Base-by-base conservation (phyloP, 64 coral and sea anemone genomes). In the Actinia tenebrosa region DNA sequence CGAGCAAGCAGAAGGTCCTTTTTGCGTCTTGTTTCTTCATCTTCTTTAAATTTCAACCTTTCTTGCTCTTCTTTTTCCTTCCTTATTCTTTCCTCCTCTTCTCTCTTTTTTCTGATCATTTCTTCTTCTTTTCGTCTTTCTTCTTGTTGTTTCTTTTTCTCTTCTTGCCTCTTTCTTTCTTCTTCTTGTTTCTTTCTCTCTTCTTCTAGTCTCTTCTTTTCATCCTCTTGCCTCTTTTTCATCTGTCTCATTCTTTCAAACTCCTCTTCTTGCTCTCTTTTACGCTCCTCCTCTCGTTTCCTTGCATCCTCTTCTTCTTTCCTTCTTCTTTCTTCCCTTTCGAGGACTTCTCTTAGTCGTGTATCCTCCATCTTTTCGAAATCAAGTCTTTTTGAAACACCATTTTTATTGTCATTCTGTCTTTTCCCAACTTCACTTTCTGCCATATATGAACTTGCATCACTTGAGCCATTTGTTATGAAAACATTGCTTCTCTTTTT, bases 1-100 rank as follows among this genome's bases (percentile, higher is more conserved):
- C 91, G 88, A 52, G 91, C 94, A 52, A 97, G 82, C 80, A 97
- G 64, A 10, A 91, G 77, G 53, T 97, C 94, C 60, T 97, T 97
- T 53, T 97, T 97, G 8, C 87, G 85, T 10, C 94, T 53, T 43
- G 84, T 78, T 30, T 97, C 91, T 8, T 87, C 91, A 4, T 93
- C 94, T 71, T 97, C 94, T 22, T 90, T 78, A 16, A 93, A 85
- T 54, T 84, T 86, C 62, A 80, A 83, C 84, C 71, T 88, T 16
- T 84, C 94, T 71, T 84, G 84, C 85, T 93, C 91, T 20, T 93
- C 88, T 64, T 94, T 91, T 84, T 82, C 79, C 53, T 89, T 89
- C 53, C 71, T 64, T 58, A 85, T 83, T 62, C 77, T 80, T 43
- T 91, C 80, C 18, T 42, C 69, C 54, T 91, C 82, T 80, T 43